Base-by-base conservation (phyloP, 2,113 vertebrate species). In the Syrmaticus mikado region DNA sequence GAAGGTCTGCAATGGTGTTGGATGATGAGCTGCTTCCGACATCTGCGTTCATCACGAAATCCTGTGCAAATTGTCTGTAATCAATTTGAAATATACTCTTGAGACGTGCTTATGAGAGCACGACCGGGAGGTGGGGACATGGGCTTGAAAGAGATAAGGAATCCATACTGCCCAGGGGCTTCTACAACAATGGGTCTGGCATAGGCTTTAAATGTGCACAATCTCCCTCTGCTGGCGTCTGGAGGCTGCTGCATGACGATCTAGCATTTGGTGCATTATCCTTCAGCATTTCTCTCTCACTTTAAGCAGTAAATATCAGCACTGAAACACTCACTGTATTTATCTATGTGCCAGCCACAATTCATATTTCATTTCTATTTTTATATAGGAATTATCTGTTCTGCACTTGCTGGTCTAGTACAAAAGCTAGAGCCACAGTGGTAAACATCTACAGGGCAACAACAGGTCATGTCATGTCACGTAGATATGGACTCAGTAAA, bases 21-120 rank as follows among this genome's bases (percentile, higher is more conserved):
- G 96, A 61, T 36, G 97, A 92, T 0, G 97, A 85, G 81, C 90
- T 87, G 90, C 96, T 97, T 82, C 96, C 55, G 83, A 97, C 97
- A 94, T 98, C 99, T 43, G 98, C 41, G 30, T 96, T 99, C 98
- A 99, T 97, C 97, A 99, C 98, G 96, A 99, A 97, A 95, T 98
- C 98, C 97, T 98, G 98, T 53, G 98, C 98, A 97, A 99, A 98
- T 55, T 98, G 97, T 84, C 99, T 99, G 98, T 92, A 98, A 98
- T 97, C 97, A 98, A 96, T 97, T 95, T 94, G 94, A 97, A 97
- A 98, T 70, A 98, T 12, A 97, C 97, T 96, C 98, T 95, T 97
- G 97, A 97, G 97, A 98, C 91, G 94, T 68, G 85, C 82, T 98
- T 93, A 96, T 15, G 77, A 79, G 92, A 96, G 96, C 95, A 70